Base-by-base conservation (phyloP, 2,888 invertebrate genomes). In the Acrocera orbiculus region DNA sequence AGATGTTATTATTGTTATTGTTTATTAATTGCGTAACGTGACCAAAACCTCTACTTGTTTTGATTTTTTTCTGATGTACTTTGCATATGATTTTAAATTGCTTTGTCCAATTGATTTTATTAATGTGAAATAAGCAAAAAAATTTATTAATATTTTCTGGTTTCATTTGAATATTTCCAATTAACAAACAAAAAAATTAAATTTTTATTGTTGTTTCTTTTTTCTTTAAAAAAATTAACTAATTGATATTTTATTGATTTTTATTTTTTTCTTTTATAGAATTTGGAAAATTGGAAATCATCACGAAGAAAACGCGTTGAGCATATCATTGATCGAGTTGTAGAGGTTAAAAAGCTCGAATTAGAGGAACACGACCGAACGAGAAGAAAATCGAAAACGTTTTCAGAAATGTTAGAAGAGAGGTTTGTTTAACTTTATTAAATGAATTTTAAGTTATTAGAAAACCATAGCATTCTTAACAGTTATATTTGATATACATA, bases 331-430 rank as follows among this genome's bases (percentile, higher is more conserved):
- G 85, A 85, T 61, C 70, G 86, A 45, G 83, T 83, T 46, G 83
- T 85, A 43, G 86, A 87, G 63, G 83, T 85, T 47, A 82, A 85
- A 51, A 80, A 82, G 57, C 68, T 82, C 54, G 83, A 86, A 61
- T 69, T 76, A 55, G 83, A 82, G 53, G 76, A 79, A 50, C 65
- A 69, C 58, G 70, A 70, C 53, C 70, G 77, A 57, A 62, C 65
- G 44, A 70, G 80, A 47, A 70, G 76, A 49, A 80, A 78, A 66
- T 80, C 76, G 62, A 90, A 90, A 67, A 90, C 90, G 42, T 90
- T 89, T 68, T 83, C 76, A 54, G 89, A 92, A 65, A 90, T 92
- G 78, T 73, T 87, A 65, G 85, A 86, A 59, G 86, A 83, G 61
- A 73, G 83, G 75, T 78, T 52, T 58, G 64, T 54, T 34, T n/a